Evolutionary conservation across 2,113 vertebrate species (phyloP).

Genomic region (Salvelinus alpinus): DNA sequence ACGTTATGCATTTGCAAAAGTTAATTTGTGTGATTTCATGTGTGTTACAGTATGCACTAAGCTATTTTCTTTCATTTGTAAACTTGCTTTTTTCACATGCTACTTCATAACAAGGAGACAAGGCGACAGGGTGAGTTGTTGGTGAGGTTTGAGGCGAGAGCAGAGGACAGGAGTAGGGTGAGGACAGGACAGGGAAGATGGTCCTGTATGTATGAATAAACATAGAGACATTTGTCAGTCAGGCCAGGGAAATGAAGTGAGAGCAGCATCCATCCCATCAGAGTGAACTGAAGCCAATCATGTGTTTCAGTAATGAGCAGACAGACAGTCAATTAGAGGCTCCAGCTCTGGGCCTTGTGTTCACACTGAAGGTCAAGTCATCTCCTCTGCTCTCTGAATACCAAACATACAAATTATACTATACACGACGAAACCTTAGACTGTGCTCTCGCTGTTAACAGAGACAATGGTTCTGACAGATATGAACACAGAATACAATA

Average conservation of each 20-base stretch:
- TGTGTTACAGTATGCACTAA: background rate
- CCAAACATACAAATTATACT: background rate
- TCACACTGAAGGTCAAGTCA: background rate
- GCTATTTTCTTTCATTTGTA: background rate
- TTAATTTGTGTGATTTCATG: background rate
- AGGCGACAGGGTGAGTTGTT: background rate
- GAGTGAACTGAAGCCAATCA: constrained; percentile 56
- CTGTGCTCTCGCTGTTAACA: background rate
- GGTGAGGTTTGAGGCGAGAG: background rate
- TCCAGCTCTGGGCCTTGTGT: background rate
- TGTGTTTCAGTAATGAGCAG: constrained; percentile 51
- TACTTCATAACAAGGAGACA: background rate
- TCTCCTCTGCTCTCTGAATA: background rate
- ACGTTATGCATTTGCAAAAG: constrained; percentile 1
- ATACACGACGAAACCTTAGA: background rate
- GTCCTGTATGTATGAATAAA: constrained; percentile 14
- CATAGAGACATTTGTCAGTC: background rate
- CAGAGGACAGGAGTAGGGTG: background rate
- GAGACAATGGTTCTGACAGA: too few relatives aligned
- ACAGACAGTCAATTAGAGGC: background rate
- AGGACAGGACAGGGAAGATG: constrained; percentile 40
- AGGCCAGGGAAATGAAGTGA: background rate
- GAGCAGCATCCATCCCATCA: constrained; percentile 48
- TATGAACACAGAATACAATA: too few relatives aligned
- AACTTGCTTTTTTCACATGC: background rate